Base-by-base conservation (phyloP, 2,888 invertebrate species). In the Rhogogaster chlorosoma region DNA sequence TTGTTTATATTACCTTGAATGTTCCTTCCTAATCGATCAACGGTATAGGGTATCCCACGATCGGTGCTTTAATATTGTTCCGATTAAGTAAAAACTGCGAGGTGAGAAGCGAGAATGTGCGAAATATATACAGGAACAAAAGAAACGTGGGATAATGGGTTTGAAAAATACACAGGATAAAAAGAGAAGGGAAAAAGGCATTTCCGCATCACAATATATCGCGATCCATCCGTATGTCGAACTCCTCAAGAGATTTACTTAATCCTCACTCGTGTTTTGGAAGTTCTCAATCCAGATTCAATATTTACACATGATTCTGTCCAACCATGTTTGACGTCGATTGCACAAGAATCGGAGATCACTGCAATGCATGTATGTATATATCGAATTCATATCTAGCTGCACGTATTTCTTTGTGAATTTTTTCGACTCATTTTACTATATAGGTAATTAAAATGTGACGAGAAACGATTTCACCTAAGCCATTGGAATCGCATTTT, bases 1-100 rank as follows among this genome's bases (percentile, higher is more conserved):
- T 73, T 73, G 73, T 73, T 73, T 73, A 73, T 73, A 73, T 73
- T 42, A 73, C 73, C 73, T 73, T 73, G 73, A 73, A 73, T 45
- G 22, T 73, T 73, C 1, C 22, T 73, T 73, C 42, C 26, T 12
- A 67, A 32, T 67, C 32, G 32, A 29, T 73, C 73, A 73, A 73
- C 73, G 38, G 22, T 73, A 29, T 12, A 2, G n/a, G 18, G 32
- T 53, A n/a, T 53, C n/a, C 6, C 38, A 26, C 42, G 42, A 73
- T 73, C 73, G 42, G 38, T 73, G 2, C 12, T 73, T 42, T 10
- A 67, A 15, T 67, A 18, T 15, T 67, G 67, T 73, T 73, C 9
- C 29, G 10, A 38, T 73, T 38, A 36, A 42, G 73, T 73, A 73
- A 73, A 73, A 73, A 73, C 38, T 73, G 42, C 42, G 26, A 42